Evolutionary conservation across 2,888 invertebrate species (phyloP), one percentile per base, ranked within the genome.

Genomic region (Anarsia innoxiella): DNA sequence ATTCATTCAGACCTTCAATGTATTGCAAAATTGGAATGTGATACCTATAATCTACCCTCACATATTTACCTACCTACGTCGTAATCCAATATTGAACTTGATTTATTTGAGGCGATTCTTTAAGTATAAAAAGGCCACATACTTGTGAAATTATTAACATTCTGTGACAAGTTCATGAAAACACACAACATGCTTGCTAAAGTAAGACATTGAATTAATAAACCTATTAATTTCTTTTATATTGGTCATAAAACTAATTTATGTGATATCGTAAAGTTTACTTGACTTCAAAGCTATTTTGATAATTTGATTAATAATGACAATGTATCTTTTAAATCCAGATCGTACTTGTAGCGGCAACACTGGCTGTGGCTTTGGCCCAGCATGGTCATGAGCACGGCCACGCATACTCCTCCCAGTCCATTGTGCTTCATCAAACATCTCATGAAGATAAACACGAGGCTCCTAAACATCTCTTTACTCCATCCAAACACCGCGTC

Each of bases 351-450:
- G 36, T 66, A 15, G 49, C 52, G 14, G 41, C 44, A 29, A 46
- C 45, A 15, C 13, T 53, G 13, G 29, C 48, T n/a, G 53, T 46
- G 25, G 65, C 48, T 9, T 56, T 42, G 34, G 64, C 64, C 16
- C 62, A 69, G 44, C 54, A 45, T 30, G n/a, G n/a, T n/a, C 37
- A 27, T 12, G 26, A 12, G 23, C 54, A 49, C 31, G 42, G 42
- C 15, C 57, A 59, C 36, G 56, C 66, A 27, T 42, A 55, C 37
- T 62, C 59, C 16, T 59, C 65, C 5, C 60, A 62, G 40, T 66
- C 55, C 39, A 56, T 61, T 41, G 46, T 53, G 14, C 47, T 51
- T 11, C 61, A 51, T 46, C 60, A 57, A 11, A 11, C 10, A 2
- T 12, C 26, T n/a, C 26, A 33, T 23, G 3, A 3, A 23, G 3